These are phyloP conservation scores for Endomychus coccineus DNA, from an alignment of 2,888 invertebrate species.

Conservation along the genomic window DNA sequence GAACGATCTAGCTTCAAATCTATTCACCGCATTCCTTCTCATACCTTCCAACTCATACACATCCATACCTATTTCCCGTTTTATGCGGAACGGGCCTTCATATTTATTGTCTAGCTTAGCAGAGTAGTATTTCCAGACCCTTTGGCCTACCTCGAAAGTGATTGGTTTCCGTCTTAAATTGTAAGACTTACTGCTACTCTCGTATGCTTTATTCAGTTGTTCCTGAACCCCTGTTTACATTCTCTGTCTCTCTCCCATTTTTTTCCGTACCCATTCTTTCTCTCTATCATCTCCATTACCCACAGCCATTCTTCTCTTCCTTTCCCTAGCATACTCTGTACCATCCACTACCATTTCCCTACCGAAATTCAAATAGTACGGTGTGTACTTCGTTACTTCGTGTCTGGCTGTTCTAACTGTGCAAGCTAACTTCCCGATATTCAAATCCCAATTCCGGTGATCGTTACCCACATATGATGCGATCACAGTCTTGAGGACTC, in stretches of 20 bases:
- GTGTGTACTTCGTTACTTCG: constrained; percentile 17
- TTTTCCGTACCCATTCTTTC: too few relatives aligned
- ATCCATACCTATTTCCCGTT: constrained; percentile 4
- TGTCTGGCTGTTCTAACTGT: constrained; percentile 20
- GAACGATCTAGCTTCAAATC: too few relatives aligned
- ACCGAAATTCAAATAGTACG: constrained; percentile 21
- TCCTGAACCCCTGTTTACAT: too few relatives aligned
- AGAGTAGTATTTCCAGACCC: constrained; percentile 7
- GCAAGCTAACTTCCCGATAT: constrained; percentile 18
- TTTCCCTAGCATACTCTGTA: background rate
- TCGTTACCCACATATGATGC: constrained; percentile 22
- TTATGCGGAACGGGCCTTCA: constrained; percentile 14
- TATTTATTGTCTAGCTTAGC: constrained; percentile 18
- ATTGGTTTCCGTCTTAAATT: constrained; percentile 1
- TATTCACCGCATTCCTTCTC: constrained; percentile 7
- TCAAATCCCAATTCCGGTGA: constrained; percentile 23
- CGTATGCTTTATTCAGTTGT: background rate
- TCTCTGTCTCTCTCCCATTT: too few relatives aligned
- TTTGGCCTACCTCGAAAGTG: constrained; percentile 1
- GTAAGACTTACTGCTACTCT: background rate
- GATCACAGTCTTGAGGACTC: constrained; percentile 30
- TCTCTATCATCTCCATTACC: too few relatives aligned
- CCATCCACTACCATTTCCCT: constrained; percentile 15
- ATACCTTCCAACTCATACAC: constrained; percentile 10
- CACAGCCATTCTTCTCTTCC: background rate